Evolutionary conservation across 2,888 invertebrate species (phyloP), one percentile per base, ranked within the genome.

Genomic region (Tinea pellionella): DNA sequence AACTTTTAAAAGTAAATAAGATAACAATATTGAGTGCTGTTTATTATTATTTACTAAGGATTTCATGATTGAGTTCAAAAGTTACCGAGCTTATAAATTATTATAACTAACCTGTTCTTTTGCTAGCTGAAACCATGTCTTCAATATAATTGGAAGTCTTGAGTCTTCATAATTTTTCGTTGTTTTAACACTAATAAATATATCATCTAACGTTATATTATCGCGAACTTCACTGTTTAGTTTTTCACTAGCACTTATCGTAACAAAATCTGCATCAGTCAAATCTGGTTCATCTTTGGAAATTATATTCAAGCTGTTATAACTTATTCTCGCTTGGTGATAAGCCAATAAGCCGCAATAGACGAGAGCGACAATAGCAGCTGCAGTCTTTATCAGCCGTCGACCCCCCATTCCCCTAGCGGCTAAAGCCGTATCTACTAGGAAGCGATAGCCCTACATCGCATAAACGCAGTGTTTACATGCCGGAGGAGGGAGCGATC

Each of bases 141-240:
- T 91, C 69, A 95, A 88, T 68, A 96, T 92, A 65, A 94, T 89
- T 60, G 92, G 91, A 69, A 96, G 79, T 65, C 96, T 89, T 59
- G 90, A 90, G 64, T 89, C 85, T 77, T 96, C 96, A 83, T 93
- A 94, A 75, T 90, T 91, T 71, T 91, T 90, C 42, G 95, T 94
- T 57, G 96, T 95, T 82, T 96, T 96, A 60, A 96, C 94, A 77
- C 94, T 93, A 77, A 96, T 92, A 80, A 95, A 95, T 68, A 96
- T 89, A 79, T 95, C 94, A 75, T 92, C 89, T 65, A 93, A 30
- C 6, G 59, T 47, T 11, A 47, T 29, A 47, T 43, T 59, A 7
- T 43, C 18, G 13, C 29, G 59, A 32, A 32, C 57, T 18, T 16
- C 59, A 43, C 47, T 19, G 13, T 47, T 59, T 37, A 43, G 24